These are phyloP conservation scores for Trichonephila inaurata DNA, from an alignment of 1,140 invertebrate genomes.

Conservation along the genomic window DNA sequence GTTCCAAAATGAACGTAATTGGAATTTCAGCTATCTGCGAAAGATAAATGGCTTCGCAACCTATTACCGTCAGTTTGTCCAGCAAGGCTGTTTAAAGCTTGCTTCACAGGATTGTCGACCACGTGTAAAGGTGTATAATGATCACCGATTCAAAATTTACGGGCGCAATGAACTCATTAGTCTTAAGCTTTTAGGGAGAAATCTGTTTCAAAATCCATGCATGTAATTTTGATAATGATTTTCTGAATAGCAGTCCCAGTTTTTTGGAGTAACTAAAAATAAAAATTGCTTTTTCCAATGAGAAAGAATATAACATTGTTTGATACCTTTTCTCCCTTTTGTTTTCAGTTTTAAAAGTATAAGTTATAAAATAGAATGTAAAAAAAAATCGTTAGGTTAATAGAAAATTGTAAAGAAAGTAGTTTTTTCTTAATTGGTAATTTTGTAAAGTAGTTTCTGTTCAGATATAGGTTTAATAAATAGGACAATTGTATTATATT, in stretches of 20 bases:
- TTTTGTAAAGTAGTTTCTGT: too few species aligned
- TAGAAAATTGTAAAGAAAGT: too few species aligned
- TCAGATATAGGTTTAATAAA: too few species aligned
- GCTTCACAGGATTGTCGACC: neutral
- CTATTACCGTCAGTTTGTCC: neutral
- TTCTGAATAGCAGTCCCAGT: neutral
- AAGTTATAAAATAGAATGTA: too few species aligned
- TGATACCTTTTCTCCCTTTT: too few species aligned
- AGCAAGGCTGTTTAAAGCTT: neutral
- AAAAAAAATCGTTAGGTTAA: too few species aligned
- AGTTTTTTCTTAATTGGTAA: too few species aligned
- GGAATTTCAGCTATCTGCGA: neutral
- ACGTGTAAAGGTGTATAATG: neutral
- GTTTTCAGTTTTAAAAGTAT: too few species aligned
- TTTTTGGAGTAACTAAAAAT: neutral
- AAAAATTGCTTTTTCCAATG: neutral
- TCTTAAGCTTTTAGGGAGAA: neutral
- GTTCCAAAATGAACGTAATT: neutral
- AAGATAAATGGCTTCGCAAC: neutral
- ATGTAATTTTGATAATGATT: neutral
- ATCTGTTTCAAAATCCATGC: neutral
- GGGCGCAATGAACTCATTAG: constrained; percentile 29
- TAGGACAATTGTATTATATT: too few species aligned
- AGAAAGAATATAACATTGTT: neutral
- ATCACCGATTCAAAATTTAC: neutral